Conservation (phyloP, 2,888 invertebrate genomes). For the Drosophila dives region DNA sequence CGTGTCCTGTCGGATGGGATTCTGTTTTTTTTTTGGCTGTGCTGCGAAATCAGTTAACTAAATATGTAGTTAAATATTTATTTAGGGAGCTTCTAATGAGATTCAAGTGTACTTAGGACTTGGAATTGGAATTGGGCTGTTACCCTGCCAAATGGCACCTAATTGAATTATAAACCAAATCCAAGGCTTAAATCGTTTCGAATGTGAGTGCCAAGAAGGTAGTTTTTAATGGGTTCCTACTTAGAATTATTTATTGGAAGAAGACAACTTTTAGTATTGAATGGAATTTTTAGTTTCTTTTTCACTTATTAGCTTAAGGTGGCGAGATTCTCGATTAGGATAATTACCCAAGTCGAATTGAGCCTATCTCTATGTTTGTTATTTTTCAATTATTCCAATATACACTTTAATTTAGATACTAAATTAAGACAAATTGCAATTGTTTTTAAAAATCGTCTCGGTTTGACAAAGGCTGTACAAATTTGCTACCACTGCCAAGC, state of each 20-base stretch:
- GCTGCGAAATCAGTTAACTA: constrained; percentile 75
- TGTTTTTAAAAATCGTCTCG: neutral
- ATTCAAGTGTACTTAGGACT: constrained; percentile 62
- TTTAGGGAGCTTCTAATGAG: constrained; percentile 72
- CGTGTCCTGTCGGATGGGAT: constrained; percentile 64
- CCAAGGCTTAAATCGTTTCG: constrained; percentile 2
- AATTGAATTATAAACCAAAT: constrained; percentile 60
- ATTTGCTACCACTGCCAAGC: too few species aligned
- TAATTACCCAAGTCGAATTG: too few species aligned
- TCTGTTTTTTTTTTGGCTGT: constrained; percentile 3
- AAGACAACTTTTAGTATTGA: neutral
- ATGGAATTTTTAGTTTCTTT: neutral
- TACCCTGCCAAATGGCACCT: constrained; percentile 36
- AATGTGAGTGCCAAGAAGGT: neutral
- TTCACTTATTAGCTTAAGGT: neutral
- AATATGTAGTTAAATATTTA: constrained; percentile 74
- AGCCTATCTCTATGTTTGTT: neutral
- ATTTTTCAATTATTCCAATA: neutral
- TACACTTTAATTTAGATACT: neutral
- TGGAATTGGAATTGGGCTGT: neutral
- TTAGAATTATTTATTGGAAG: neutral
- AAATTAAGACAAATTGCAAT: neutral
- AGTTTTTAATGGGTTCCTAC: neutral
- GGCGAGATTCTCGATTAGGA: too few species aligned
- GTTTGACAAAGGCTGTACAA: too few species aligned